Base-by-base conservation (phyloP, 2,888 invertebrate genomes). In the Lycia hirtaria region DNA sequence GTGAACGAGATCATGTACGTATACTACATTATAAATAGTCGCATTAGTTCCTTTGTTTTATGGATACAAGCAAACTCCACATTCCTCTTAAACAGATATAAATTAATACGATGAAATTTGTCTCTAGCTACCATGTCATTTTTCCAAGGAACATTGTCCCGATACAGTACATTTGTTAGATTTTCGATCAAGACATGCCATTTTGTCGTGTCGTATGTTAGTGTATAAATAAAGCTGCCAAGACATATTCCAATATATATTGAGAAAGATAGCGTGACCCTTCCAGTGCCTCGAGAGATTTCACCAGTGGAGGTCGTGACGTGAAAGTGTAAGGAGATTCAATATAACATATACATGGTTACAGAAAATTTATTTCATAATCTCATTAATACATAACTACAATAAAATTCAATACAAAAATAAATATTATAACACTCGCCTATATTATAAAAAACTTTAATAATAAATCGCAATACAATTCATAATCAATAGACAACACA, bases 321-420 rank as follows among this genome's bases (percentile, higher is more conserved):
- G 49, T 52, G 60, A 56, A 58, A 30, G 22, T 52, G 40, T 43
- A 33, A 53, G 53, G 45, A 61, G 33, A 65, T 55, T 56, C 44
- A 65, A 64, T 60, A 64, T 65, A 56, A 45, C 59, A 50, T 52
- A 52, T 38, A 54, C 56, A 52, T 63, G 63, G 61, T 60, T 72
- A 71, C 62, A 72, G 64, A 70, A 75, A 71, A 72, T 81, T 82
- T 81, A 81, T 83, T 81, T 75, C 65, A 69, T 75, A 77, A 78
- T 62, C 68, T 73, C 72, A 75, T 64, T 56, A 63, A 65, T 67
- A 74, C 73, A 73, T 69, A 76, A 77, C 80, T 83, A 85, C 78
- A 84, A 78, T 75, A 78, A 71, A 76, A 73, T 79, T 78, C 69
- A 68, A 83, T 86, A 85, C 73, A 87, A 83, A 83, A 86, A 85